Evolutionary conservation across 2,888 invertebrate species (phyloP).

Genomic region (Nephrotoma flavescens): DNA sequence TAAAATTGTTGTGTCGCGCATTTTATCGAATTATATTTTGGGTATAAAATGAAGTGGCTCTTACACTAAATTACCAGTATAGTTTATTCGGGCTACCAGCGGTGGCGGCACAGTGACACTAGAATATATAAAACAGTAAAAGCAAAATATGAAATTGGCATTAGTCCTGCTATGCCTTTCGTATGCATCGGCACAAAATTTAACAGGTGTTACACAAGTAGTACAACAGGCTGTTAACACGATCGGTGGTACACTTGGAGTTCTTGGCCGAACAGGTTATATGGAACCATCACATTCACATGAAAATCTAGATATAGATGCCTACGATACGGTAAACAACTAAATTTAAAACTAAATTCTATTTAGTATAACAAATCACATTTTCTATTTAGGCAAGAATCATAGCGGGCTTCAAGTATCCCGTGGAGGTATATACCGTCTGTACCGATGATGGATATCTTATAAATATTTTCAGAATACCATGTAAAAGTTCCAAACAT

Average conservation of each 20-base stretch:
- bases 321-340: not conserved
- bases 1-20: not conserved
- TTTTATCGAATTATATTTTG: not conserved
- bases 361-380: not conserved
- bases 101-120: not conserved
- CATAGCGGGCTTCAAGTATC: not conserved
- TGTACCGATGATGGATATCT: not conserved
- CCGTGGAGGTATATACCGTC: not conserved
- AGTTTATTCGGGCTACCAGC: not conserved
- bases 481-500: not conserved
- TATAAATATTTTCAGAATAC: not conserved
- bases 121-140: not conserved
- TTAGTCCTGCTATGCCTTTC: not conserved
- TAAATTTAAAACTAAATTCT: not conserved
- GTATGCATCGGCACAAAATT: not conserved
- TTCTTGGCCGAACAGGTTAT: not conserved
- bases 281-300: not conserved
- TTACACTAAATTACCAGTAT: not conserved
- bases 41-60: not conserved
- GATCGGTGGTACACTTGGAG: not conserved
- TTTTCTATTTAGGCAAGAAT: not conserved
- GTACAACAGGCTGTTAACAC: not conserved
- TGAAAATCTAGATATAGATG: not conserved
- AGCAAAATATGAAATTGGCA: not conserved
- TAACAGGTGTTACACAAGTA: not conserved